phyloP scores from a whole-genome alignment of 2,888 invertebrate genomes.

The Hedya salicella region DNA sequence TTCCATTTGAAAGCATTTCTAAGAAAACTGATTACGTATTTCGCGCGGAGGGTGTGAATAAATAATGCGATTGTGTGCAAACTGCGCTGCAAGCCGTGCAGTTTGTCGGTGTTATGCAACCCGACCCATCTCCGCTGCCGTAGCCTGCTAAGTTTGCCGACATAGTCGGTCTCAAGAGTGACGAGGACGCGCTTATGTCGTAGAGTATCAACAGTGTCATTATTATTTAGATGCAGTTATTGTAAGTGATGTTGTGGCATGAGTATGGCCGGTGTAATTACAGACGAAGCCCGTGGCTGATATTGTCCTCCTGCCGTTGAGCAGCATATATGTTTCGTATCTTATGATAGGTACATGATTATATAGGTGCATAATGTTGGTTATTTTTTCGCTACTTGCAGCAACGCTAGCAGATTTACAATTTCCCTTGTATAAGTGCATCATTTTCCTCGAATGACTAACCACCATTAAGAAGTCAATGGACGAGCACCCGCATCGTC shows the following conservation, averaged over 20 bases:
- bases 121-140: conserved; percentile 58
- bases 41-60: conserved; percentile 61
- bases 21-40: conserved; percentile 60
- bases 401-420: neutral
- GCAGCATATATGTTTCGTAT: conserved; percentile 21
- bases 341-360: neutral
- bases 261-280: conserved; percentile 63
- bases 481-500: conserved; percentile 15
- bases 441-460: conserved; percentile 17
- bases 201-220: conserved; percentile 17
- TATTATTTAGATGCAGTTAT: conserved; percentile 26
- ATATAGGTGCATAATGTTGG: too few relatives aligned
- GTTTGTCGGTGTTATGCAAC: conserved; percentile 73
- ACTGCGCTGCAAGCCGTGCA: conserved; percentile 59
- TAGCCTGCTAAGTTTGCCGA: conserved; percentile 51
- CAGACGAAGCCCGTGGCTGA: conserved; percentile 58
- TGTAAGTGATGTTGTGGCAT: conserved; percentile 30
- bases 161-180: conserved; percentile 34
- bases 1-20: conserved; percentile 58
- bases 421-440: conserved; percentile 11
- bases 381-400: neutral
- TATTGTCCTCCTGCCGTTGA: conserved; percentile 45
- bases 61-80: conserved; percentile 72
- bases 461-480: conserved; percentile 16
- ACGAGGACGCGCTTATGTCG: conserved; percentile 30